Evolutionary conservation across 2,113 vertebrate species (phyloP), one percentile per base, ranked within the genome.

Genomic region (Psephotus haematonotus): DNA sequence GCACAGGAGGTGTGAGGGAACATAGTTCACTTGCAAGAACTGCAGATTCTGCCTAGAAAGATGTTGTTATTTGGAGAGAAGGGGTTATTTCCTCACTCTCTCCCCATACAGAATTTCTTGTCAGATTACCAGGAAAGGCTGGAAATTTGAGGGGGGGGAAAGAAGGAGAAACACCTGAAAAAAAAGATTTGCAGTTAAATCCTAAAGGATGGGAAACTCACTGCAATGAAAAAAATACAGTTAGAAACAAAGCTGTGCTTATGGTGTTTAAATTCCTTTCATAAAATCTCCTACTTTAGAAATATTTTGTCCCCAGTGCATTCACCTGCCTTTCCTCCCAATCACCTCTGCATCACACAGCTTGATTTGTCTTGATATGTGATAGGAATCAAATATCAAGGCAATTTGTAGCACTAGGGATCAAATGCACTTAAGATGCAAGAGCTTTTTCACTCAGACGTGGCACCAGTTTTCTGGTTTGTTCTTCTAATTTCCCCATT

Each of bases 1-100:
- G 76, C 62, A 68, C 83, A 76, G 92, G 86, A 88, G 86, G 86
- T 85, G 65, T 88, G 84, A 86, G 63, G 68, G 83, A 87, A 93
- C 55, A n/a, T 9, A 53, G 72, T 10, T 60, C 86, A 72, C 52
- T 87, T 64, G 46, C 83, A 70, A 71, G 69, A 90, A 46, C 15
- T 11, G 35, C 75, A 28, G 60, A 71, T 82, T 77, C 25, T 10
- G 0, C 28, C 49, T 83, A 64, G 69, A 77, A 91, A 78, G 60
- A 76, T 77, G 47, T 27, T 74, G 35, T 31, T 63, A 14, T 65
- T 82, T 88, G 28, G 29, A 55, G 50, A 57, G 62, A 35, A 78
- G 44, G 15, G 17, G 6, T 70, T 71, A 60, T 75, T 96, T 90
- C 85, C 60, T 92, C 90, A 92, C 35, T 16, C 20, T 7, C 47